Percentiles rank a stretch among this genome's conserved stretches.
These are phyloP conservation scores for Gasterosteus aculeatus DNA, from an alignment of 2,113 vertebrate species.

Conservation along the genomic window DNA sequence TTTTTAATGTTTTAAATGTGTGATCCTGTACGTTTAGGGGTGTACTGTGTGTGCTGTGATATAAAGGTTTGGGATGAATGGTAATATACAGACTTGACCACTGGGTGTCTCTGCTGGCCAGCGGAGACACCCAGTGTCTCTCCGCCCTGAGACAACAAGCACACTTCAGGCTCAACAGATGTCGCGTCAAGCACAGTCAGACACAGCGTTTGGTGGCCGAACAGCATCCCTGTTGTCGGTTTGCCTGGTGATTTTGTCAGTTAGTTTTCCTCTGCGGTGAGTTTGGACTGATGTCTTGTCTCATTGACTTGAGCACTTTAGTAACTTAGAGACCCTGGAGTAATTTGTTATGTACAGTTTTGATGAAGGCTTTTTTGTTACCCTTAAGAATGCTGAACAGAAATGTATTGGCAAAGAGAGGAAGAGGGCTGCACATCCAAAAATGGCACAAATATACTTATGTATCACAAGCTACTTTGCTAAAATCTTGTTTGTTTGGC, in stretches of 20 bases:
- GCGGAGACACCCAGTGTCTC: constrained; percentile 17
- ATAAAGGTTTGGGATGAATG: constrained; percentile 49
- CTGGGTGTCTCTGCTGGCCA: constrained; percentile 58
- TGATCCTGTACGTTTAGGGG: constrained; percentile 49
- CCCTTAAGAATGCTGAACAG: not conserved
- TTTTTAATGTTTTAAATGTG: constrained; percentile 31
- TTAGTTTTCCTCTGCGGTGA: constrained; percentile 29
- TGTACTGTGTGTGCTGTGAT: constrained; percentile 53
- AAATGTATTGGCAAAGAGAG: not conserved
- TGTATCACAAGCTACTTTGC: not conserved
- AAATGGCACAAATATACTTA: constrained; percentile 12
- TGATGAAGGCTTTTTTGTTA: not conserved
- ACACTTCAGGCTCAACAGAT: constrained; percentile 55
- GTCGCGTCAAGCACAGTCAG: constrained; percentile 55
- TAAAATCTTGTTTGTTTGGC: constrained; percentile 1
- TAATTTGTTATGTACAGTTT: constrained; percentile 53
- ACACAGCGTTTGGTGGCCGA: constrained; percentile 69
- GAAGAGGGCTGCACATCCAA: not conserved
- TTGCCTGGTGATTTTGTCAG: constrained; percentile 61
- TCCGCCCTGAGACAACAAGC: constrained; percentile 53
- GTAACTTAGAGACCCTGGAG: constrained; percentile 72
- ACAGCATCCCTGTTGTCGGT: constrained; percentile 58
- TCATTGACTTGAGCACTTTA: constrained; percentile 73
- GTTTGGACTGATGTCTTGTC: constrained; percentile 48
- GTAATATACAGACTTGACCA: constrained; percentile 57